These are phyloP conservation scores for Corythoichthys haematopterus DNA, from an alignment of 2,113 vertebrate genomes.

Conservation along the genomic window DNA sequence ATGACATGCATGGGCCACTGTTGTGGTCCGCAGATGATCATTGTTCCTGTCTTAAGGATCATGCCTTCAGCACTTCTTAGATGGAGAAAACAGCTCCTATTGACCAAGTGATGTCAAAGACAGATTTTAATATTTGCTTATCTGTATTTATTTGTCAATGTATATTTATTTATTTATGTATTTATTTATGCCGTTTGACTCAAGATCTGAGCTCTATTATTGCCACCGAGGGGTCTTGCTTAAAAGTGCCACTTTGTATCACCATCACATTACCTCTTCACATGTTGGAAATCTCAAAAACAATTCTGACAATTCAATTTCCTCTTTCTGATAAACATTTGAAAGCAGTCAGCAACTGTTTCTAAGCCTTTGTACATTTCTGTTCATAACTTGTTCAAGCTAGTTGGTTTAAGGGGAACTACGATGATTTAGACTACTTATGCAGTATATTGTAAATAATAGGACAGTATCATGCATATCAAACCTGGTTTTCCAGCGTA, in stretches of 20 bases:
- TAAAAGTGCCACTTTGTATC: conserved; percentile 31
- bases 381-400: conserved; percentile 19
- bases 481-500: conserved; percentile 9
- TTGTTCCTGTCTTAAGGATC: conserved; percentile 60
- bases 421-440: background rate
- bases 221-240: conserved; percentile 35
- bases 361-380: conserved; percentile 60
- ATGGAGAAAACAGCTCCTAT: conserved; percentile 43
- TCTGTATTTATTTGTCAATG: conserved; percentile 28
- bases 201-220: conserved; percentile 64
- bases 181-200: conserved; percentile 52
- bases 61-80: conserved; percentile 62
- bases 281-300: conserved; percentile 24
- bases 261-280: conserved; percentile 23
- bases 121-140: conserved; percentile 51
- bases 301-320: conserved; percentile 19
- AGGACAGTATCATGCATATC: conserved; percentile 18
- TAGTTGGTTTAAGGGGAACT: conserved; percentile 4
- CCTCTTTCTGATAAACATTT: conserved; percentile 35
- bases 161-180: conserved; percentile 27
- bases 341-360: conserved; percentile 28
- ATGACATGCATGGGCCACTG: conserved; percentile 60
- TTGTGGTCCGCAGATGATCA: conserved; percentile 61
- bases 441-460: conserved; percentile 21
- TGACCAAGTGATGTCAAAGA: conserved; percentile 69